Conservation (phyloP, 2,113 vertebrate genomes). For the Mesitornis unicolor region DNA sequence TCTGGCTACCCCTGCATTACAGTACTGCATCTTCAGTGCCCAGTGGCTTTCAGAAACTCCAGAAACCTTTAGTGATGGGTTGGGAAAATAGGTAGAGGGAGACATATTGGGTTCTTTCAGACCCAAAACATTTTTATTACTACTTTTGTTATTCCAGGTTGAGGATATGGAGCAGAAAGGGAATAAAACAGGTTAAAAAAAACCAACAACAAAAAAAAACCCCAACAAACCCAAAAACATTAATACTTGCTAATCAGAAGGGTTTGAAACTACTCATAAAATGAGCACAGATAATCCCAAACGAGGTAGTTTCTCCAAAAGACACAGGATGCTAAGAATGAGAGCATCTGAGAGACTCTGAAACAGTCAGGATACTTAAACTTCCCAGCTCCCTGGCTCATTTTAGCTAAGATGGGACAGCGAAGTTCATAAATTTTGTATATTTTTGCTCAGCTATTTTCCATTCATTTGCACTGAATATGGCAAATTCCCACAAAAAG, state of each 20-base stretch:
- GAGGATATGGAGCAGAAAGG: neutral
- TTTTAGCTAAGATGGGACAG: neutral
- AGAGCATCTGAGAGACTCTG: neutral
- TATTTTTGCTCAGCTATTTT: neutral
- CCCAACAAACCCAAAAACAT: too few species aligned
- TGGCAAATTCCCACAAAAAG: neutral
- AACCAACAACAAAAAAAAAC: too few species aligned
- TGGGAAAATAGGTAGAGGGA: neutral
- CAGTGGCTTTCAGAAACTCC: neutral
- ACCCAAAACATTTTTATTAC: neutral
- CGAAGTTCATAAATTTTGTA: neutral
- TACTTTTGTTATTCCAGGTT: neutral
- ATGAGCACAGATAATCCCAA: neutral
- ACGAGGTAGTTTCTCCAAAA: neutral
- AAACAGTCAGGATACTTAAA: neutral
- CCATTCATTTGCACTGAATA: neutral
- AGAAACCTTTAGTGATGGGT: neutral
- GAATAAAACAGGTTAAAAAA: neutral
- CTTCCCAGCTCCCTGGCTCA: neutral
- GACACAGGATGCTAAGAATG: neutral
- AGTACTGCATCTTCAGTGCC: neutral
- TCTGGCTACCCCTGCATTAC: fast-evolving
- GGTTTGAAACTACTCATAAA: neutral
- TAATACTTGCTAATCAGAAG: neutral
- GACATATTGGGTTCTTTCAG: neutral